A percentile compares a stretch with the other conserved stretches of the same genome.
phyloP scores from a whole-genome alignment of 2,797 vertebrate species.

The Molossus alvarezi region DNA sequence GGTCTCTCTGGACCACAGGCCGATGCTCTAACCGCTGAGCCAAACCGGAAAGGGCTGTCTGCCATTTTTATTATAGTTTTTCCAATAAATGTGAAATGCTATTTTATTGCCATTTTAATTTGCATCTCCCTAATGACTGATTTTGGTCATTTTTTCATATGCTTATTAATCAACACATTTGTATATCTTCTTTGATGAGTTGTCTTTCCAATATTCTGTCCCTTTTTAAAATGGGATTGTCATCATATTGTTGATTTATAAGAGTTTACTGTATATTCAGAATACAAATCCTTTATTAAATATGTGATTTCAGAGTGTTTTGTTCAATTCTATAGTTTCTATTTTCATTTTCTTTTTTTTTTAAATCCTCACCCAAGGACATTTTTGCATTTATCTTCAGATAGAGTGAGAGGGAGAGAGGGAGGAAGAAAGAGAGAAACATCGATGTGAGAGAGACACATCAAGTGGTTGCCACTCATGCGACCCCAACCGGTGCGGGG shows the following conservation, averaged over 20 bases:
- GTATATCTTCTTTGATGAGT: background rate
- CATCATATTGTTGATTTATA: background rate
- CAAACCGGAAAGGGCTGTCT: background rate
- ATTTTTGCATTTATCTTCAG: no score
- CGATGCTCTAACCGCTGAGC: no score
- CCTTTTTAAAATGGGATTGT: background rate
- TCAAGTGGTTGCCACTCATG: no score
- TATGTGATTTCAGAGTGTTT: background rate
- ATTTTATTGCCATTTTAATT: conserved; percentile 29
- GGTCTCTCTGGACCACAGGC: no score
- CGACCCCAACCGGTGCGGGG: no score
- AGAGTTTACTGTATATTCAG: background rate
- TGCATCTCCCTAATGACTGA: background rate
- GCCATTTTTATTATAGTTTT: background rate
- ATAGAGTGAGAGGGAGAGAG: no score
- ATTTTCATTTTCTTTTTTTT: conserved; percentile 35
- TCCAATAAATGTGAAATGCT: background rate
- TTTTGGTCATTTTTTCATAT: background rate
- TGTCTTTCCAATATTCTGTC: background rate
- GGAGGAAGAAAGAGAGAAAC: no score
- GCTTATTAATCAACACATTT: background rate
- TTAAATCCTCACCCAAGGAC: no score
- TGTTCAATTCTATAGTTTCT: background rate
- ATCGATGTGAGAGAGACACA: no score
- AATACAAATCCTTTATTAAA: conserved; percentile 23